Evolutionary conservation across 2,113 vertebrate genomes (phyloP), one percentile per base, ranked within the genome.

Genomic region (Cavia aperea): DNA sequence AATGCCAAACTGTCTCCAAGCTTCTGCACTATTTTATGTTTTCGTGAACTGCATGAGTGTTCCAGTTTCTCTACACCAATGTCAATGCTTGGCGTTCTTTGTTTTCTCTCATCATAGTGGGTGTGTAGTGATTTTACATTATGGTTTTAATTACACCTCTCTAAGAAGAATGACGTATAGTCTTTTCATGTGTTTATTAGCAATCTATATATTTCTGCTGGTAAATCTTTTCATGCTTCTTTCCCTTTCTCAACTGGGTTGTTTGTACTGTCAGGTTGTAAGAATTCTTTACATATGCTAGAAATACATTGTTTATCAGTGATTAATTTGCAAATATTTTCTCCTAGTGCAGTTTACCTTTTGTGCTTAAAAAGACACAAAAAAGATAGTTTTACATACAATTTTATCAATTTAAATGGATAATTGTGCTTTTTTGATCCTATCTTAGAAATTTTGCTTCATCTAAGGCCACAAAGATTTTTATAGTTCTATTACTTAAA

Each of bases 401-500:
- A 77, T 78, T 94, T 92, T 89, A 51, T 65, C 24, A 31, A 31
- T 72, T 79, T 72, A 62, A 90, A 56, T 54, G 16, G n/a, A 68
- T 26, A 3, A 56, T 77, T 85, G 33, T 92, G 12, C 43, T 81
- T 85, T 94, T 88, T 33, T 15, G 58, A 10, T 63, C 72, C 31
- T 77, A 70, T 39, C 11, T 84, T 70, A 85, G 21, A 85, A 77
- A 4, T 24, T 87, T 79, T 88, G 58, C 51, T 31, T 88, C 75
- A 92, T 79, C 21, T 21, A 63, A 88, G 7, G 24, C 11, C 51
- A 70, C 54, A 77, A 62, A 93, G 72, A 88, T 33, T 86, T 93
- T 36, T 93, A 87, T 94, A 90, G 29, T 83, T 88, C 23, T 75
- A 70, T 43, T 13, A 63, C 24, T 94, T 85, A 90, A 84, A 62